These are phyloP conservation scores for Resseliella maxima DNA, from an alignment of 2,888 invertebrate genomes.

Conservation along the genomic window DNA sequence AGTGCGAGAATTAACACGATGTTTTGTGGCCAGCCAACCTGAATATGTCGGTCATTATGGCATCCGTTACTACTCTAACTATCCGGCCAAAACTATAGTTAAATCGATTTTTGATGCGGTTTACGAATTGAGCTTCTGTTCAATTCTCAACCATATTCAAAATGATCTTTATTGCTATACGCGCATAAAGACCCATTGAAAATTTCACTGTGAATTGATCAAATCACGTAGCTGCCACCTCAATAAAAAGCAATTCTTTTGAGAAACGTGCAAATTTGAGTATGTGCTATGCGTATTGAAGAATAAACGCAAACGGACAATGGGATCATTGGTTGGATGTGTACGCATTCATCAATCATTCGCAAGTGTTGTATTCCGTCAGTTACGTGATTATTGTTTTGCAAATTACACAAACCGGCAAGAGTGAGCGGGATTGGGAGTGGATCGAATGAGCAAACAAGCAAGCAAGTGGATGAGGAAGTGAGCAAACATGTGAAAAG, in stretches of 20 bases:
- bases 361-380: not conserved
- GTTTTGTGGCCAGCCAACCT: not conserved
- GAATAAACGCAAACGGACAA: not conserved
- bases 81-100: not conserved
- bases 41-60: constrained; percentile 28
- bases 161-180: not conserved
- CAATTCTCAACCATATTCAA: not conserved
- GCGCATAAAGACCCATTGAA: not conserved
- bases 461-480: too few species aligned
- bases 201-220: not conserved
- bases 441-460: too few species aligned
- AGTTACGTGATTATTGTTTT: constrained; percentile 8
- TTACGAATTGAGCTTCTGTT: not conserved
- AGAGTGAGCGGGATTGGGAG: not conserved
- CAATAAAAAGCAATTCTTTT: not conserved
- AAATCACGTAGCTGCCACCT: not conserved
- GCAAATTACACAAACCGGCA: not conserved
- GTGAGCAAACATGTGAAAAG: too few species aligned
- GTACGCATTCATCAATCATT: constrained; percentile 9
- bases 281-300: not conserved
- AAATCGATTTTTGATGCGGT: not conserved
- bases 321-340: not conserved
- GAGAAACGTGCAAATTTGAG: not conserved
- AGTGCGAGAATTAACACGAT: not conserved
- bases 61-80: not conserved